Evolutionary conservation across 2,797 vertebrate species (phyloP), one percentile per base, ranked within the genome.

Genomic region (Gila robusta): DNA sequence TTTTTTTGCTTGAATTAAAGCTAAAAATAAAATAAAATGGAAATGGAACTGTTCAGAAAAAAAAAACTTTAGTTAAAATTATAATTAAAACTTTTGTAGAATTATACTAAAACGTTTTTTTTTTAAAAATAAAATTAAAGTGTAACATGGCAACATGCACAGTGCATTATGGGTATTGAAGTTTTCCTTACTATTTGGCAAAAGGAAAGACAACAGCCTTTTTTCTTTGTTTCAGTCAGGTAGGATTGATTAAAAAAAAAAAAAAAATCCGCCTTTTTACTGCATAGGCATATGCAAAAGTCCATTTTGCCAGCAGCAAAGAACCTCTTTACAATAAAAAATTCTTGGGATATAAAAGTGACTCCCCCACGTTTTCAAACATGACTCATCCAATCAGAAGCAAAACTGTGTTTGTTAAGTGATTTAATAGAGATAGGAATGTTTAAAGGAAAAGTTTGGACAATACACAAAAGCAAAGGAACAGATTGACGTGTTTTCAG

Each of bases 401-500:
- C 35, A 67, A 28, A 72, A 47, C 37, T 44, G 21, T 66, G 39
- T 19, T 26, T 6, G 19, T 28, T 47, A 66, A 76, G 9, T 26
- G 23, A 66, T 74, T 83, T 49, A 39, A 74, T 64, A 23, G 14
- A 23, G 28, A 62, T 3, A 17, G 21, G 56, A 62, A 17, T 76
- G 76, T 47, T 59, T 67, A 37, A 80, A 5, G 14, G 35, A 71
- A 69, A 85, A 59, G 39, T 79, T 79, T 62, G 52, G 76, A 85
- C 66, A 79, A 79, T 17, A 62, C 23, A 32, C 23, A 62, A 62
- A 80, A 79, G 21, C 77, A 73, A 8, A 32, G 21, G 69, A 16
- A 86, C 26, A 73, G 56, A 73, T 59, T 81, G 84, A 86, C 6
- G 14, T 73, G 77, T 85, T 73, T 80, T 79, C 4, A 66, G 23